phyloP scores from a whole-genome alignment of 2,113 vertebrate species.

The Narcine bancroftii region DNA sequence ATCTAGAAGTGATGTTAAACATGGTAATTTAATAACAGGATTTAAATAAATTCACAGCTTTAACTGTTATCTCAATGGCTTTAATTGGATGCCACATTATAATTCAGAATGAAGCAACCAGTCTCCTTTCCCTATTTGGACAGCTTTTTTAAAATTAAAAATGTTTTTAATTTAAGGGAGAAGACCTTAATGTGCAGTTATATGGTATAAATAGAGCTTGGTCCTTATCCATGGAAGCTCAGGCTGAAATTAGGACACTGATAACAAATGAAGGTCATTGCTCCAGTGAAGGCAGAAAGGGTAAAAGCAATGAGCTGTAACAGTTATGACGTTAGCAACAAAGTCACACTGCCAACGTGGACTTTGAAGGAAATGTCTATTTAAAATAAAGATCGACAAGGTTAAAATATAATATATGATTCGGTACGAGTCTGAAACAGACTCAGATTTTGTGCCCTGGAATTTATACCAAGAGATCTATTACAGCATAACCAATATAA shows the following conservation, averaged over 20 bases:
- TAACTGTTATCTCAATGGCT: background rate
- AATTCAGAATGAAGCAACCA: background rate
- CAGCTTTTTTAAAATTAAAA: constrained; percentile 36
- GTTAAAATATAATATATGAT: background rate
- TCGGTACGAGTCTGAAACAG: background rate
- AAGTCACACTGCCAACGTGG: background rate
- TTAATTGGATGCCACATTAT: constrained; percentile 29
- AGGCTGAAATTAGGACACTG: background rate
- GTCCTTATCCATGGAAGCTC: background rate
- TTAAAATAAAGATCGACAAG: background rate
- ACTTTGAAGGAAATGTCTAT: background rate
- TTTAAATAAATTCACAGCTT: background rate
- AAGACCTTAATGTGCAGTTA: background rate
- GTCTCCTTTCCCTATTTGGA: constrained; percentile 18
- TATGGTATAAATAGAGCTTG: background rate
- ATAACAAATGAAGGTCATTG: background rate
- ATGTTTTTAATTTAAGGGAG: background rate
- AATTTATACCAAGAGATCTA: background rate
- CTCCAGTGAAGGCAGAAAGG: constrained; percentile 22
- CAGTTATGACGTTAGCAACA: background rate
- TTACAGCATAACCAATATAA: background rate
- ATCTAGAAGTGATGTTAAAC: background rate
- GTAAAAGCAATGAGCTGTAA: constrained; percentile 6
- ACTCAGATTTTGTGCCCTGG: background rate
- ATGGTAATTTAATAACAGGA: constrained; percentile 2